Evolutionary conservation across 2,113 vertebrate genomes (phyloP), one percentile per base, ranked within the genome.

Genomic region (Sinocyclocheilus anophthalmus): DNA sequence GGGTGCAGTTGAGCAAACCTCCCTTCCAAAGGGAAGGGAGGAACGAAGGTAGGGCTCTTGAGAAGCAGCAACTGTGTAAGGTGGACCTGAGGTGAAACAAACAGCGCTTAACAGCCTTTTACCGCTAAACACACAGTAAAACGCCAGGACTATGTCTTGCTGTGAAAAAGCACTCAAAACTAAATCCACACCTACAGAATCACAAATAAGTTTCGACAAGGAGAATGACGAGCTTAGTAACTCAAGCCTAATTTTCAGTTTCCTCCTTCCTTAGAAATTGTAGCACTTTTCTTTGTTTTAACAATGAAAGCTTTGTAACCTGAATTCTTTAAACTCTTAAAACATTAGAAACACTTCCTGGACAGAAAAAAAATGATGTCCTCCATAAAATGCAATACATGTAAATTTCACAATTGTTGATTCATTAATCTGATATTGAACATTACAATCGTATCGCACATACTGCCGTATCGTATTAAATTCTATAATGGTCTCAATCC

Each of bases 211-310:
- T 80, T n/a, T 20, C 1, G 20, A 45, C 10, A 33, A 77, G 86
- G 65, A 4, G 1, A 81, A 78, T 14, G 13, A 70, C 33, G 61
- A 83, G 63, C 26, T 75, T 73, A 37, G 85, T 42, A 86, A 84
- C 26, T 81, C 26, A 59, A 89, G 84, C 81, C 65, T 10, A 63
- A 7, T 88, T 84, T 90, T 88, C 67, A 18, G 57, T 70, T 88
- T 89, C 91, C 91, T 94, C 88, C 92, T 92, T 90, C 67, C 76
- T 85, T 69, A 78, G 22, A 26, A 48, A 69, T 42, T 11, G 61
- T 30, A 55, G 0, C 12, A 7, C 39, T 45, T 67, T 18, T 57
- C 59, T 50, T 50, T 39, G 2, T 76, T 57, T 55, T 77, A 16
- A 72, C 6, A 70, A 77, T 3, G 45, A 4, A 50, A 8, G 14